These are phyloP conservation scores for Hippopotamus amphibius DNA, from an alignment of 2,113 vertebrate genomes.

Conservation along the genomic window DNA sequence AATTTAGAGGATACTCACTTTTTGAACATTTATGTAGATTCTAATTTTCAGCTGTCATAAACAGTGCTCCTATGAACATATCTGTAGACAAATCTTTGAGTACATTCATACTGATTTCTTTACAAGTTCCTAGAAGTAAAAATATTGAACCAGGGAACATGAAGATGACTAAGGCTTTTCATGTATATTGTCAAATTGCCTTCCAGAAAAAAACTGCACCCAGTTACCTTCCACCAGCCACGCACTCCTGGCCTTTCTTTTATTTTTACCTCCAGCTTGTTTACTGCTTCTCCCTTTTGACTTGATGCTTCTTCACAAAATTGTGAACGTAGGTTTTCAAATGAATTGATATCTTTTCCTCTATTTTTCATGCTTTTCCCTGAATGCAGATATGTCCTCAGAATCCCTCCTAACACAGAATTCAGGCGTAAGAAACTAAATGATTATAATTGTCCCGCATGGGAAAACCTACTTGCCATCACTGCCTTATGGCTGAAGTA, in stretches of 20 bases:
- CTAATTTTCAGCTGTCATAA: conserved; percentile 8
- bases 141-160: neutral
- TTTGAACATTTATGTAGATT: neutral
- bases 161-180: neutral
- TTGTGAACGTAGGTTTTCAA: neutral
- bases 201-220: neutral
- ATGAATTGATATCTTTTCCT: neutral
- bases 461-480: neutral
- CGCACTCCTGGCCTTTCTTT: neutral
- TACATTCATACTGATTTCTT: neutral
- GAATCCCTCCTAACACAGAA: neutral
- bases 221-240: neutral
- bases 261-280: neutral
- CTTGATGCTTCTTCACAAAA: neutral
- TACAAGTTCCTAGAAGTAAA: neutral
- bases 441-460: neutral
- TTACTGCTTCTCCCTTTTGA: neutral
- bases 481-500: neutral
- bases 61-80: neutral
- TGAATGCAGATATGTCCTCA: neutral
- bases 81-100: neutral
- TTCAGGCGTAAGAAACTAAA: neutral
- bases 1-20: neutral
- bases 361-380: neutral
- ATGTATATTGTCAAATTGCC: neutral